Percentiles rank a stretch among this genome's conserved stretches.
These are phyloP conservation scores for Bolborhynchus lineola DNA, from an alignment of 2,113 vertebrate genomes.

Conservation along the genomic window DNA sequence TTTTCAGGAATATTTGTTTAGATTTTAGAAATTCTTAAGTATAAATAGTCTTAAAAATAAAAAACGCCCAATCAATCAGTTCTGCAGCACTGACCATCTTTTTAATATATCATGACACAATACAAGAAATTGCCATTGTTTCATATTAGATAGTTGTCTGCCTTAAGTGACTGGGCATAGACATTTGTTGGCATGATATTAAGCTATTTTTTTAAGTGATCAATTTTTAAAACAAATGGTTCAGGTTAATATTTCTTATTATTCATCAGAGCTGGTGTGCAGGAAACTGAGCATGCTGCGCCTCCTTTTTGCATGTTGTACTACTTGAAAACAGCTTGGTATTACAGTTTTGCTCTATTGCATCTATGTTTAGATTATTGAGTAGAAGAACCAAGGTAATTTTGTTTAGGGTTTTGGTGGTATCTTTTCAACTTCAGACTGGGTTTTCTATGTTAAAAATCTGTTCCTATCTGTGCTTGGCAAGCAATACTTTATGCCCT, in stretches of 20 bases:
- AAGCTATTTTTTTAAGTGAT: neutral
- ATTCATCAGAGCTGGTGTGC: neutral
- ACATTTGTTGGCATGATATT: neutral
- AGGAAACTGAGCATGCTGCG: neutral
- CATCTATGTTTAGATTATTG: neutral
- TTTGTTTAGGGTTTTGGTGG: neutral
- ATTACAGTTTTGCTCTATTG: neutral
- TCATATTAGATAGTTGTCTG: neutral
- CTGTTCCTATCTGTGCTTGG: neutral
- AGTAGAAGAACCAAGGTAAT: neutral
- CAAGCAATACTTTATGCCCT: neutral
- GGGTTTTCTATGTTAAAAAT: neutral
- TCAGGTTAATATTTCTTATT: neutral
- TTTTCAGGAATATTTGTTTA: neutral
- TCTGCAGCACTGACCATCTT: neutral
- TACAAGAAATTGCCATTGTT: neutral
- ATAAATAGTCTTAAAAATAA: neutral
- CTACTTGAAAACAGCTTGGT: neutral
- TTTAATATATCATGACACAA: neutral
- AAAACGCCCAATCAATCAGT: neutral
- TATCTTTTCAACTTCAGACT: neutral
- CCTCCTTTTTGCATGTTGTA: neutral
- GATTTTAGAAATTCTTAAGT: neutral
- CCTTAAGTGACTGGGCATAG: rapidly evolving
- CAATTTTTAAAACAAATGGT: neutral